Evolutionary conservation across 2,113 vertebrate species (phyloP).

Genomic region (Mustela lutreola): DNA sequence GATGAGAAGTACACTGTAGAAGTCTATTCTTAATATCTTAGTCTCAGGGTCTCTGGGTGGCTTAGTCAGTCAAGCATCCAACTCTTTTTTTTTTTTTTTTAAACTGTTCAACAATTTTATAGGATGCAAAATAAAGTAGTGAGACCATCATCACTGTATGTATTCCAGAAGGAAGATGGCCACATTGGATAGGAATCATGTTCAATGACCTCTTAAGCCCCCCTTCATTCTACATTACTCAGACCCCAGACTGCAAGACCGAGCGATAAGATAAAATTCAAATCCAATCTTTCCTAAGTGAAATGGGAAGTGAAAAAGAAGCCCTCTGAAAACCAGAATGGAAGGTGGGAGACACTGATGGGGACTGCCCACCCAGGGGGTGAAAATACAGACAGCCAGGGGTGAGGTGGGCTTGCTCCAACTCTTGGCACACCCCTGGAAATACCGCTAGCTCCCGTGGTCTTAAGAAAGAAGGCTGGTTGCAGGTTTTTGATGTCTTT

Average conservation of each 20-base stretch:
- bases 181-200: neutral
- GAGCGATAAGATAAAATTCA: neutral
- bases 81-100: too few relatives aligned
- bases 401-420: neutral
- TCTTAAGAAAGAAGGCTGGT: neutral
- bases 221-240: neutral
- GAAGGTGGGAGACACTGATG: neutral
- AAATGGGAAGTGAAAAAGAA: neutral
- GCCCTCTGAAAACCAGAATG: neutral
- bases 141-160: neutral
- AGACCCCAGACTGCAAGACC: neutral
- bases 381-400: neutral
- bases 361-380: rapidly evolving
- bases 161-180: neutral
- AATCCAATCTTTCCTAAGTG: neutral
- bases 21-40: neutral
- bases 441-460: neutral
- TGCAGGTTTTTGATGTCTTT: slow-evolving; percentile 19
- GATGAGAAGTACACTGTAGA: neutral
- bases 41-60: neutral
- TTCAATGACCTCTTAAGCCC: neutral
- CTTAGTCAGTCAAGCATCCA: neutral
- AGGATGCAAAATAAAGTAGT: neutral
- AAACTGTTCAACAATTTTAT: neutral
- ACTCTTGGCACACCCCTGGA: neutral